Evolutionary conservation across 1,140 invertebrate species (phyloP), one percentile per base, ranked within the genome.

Genomic region (Habropoda laboriosa): DNA sequence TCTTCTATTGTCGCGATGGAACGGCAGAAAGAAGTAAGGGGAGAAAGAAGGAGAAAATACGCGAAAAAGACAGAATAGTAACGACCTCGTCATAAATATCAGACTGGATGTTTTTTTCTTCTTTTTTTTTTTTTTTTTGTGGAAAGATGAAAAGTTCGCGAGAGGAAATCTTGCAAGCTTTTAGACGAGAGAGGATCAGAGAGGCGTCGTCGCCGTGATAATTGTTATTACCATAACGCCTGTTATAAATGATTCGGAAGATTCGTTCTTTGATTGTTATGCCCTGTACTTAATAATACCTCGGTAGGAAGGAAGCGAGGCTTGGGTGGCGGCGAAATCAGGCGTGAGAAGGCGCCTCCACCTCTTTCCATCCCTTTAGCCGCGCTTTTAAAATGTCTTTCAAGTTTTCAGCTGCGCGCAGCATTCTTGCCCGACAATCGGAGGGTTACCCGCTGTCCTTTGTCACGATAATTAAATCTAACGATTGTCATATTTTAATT

Each of bases 401-500:
- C 88, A 92, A 91, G 91, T 91, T 92, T 92, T 90, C 85, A 89
- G 89, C 89, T 89, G 86, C 60, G 89, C 88, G 79, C 89, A 90
- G 90, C 89, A 90, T 89, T 91, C 90, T 88, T 90, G 85, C 86
- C 76, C 74, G 66, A 66, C 66, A 73, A 80, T 75, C 71, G 78
- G 68, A 76, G 83, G 74, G 70, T 71, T 70, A 47, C 55, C 66
- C 74, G 60, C 73, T 89, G 87, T 79, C 86, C 89, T 90, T 90
- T 89, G 87, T 90, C 78, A 86, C 89, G 84, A 92, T 92, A 92
- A 92, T 92, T 92, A 92, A 92, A 92, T 92, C 87, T 90, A 90
- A 92, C 90, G 90, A 92, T 91, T 92, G 90, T 92, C 90, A 92
- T 91, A 91, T 91, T 92, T 92, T 92, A 90, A 92, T 92, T 91